These are phyloP conservation scores for Sminthurinus aureus DNA, from an alignment of 2,888 invertebrate species.

Conservation along the genomic window DNA sequence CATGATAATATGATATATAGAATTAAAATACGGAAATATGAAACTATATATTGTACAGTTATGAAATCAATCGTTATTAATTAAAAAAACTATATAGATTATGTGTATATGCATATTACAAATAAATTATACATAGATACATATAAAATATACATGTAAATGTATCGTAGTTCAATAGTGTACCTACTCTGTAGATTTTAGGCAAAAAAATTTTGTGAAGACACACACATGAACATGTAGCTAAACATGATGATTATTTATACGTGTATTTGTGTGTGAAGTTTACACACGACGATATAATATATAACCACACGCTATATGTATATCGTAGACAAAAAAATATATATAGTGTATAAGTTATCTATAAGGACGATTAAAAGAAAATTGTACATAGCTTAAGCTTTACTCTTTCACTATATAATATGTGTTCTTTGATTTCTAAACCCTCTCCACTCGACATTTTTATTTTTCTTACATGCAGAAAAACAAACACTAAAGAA, in stretches of 20 bases:
- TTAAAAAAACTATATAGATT: background rate
- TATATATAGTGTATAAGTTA: background rate
- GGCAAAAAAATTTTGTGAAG: background rate
- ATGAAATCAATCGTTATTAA: background rate
- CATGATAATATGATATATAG: background rate
- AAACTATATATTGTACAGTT: slow-evolving; percentile 8
- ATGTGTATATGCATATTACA: slow-evolving; percentile 2
- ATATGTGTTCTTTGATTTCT: background rate
- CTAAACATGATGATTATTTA: background rate
- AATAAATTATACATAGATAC: background rate
- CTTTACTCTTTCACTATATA: slow-evolving; percentile 17
- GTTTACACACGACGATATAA: background rate
- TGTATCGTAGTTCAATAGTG: background rate
- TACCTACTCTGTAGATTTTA: too few relatives aligned
- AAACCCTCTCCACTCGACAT: too few relatives aligned
- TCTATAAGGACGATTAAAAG: background rate
- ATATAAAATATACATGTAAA: background rate
- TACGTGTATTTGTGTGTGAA: background rate
- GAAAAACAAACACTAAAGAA: too few relatives aligned
- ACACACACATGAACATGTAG: too few relatives aligned
- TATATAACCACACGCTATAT: background rate
- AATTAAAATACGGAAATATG: background rate
- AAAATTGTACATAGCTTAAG: slow-evolving; percentile 35
- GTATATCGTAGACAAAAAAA: background rate
- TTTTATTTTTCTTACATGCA: too few relatives aligned